Base-by-base conservation (phyloP, 2,888 invertebrate genomes). In the Drosophila atripex region DNA sequence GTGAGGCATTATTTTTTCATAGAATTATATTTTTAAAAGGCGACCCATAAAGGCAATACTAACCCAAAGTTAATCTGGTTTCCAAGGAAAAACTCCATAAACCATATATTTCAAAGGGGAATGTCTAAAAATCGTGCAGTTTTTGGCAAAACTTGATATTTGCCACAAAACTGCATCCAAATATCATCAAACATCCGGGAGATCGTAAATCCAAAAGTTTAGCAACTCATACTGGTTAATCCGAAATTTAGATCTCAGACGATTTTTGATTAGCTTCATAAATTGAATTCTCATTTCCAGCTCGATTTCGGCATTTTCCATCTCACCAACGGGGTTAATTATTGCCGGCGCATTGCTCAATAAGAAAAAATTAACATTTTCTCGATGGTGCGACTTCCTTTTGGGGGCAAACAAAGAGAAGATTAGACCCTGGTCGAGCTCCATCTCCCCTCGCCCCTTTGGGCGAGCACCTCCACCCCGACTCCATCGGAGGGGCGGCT, bases 301-400 rank as follows among this genome's bases (percentile, higher is more conserved):
- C 69, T 69, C 51, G 68, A 46, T 64, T 54, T 56, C 57, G 55
- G 64, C 50, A 65, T 72, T 71, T 71, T 65, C 51, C 86, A 75
- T 52, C 73, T 30, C 70, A 45, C 61, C 69, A 84, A 79, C 75
- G 80, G 83, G 88, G 84, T 88, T 84, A 84, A 88, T 84, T 79
- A 84, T 86, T 80, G 72, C 53, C 7, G 58, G 6, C 70, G 51
- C 65, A 77, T 88, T 84, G 84, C 76, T 60, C 78, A 83, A 83
- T 88, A 66, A 60, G 70, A 60, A 77, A 61, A 87, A 83, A 85
- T 85, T 87, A 78, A 82, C 86, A 87, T 78, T 78, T 80, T 61
- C 51, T 51, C 39, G 49, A 11, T 38, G 32, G 11, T 65, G 65
- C 65, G 71, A 82, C 84, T 80, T 80, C 80, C 80, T 77, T 73